Percentiles rank a stretch among this genome's conserved stretches.
Conservation (phyloP, 2,888 invertebrate species). For the Chaitophorus viminalis region DNA sequence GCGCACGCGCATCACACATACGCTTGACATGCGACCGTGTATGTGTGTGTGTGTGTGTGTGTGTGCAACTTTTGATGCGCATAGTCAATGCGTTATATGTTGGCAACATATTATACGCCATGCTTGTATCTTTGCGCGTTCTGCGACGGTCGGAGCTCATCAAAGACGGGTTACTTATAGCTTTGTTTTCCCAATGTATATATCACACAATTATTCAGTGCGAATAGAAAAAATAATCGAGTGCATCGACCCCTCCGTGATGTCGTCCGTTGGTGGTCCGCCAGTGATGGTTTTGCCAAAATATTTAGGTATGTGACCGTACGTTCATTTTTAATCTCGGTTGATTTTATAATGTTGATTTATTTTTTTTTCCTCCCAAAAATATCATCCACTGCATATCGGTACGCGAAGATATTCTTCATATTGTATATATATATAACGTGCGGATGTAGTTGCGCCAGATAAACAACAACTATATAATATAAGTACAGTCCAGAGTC, state of each 20-base stretch:
- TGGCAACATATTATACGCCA: too few species aligned
- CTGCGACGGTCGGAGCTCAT: slow-evolving; percentile 19
- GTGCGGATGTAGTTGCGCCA: too few species aligned
- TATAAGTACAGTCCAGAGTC: too few species aligned
- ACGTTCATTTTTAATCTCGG: neutral
- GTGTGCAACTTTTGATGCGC: neutral
- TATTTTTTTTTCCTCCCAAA: neutral
- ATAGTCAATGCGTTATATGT: too few species aligned
- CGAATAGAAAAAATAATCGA: slow-evolving; percentile 18
- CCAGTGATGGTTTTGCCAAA: slow-evolving; percentile 57
- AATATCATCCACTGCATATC: neutral
- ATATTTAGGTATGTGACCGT: neutral
- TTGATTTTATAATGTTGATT: neutral
- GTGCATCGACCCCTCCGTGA: slow-evolving; percentile 37
- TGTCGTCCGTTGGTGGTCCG: slow-evolving; percentile 52
- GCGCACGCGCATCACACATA: neutral
- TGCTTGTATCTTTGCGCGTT: neutral
- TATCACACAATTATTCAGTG: slow-evolving; percentile 8
- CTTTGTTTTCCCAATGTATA: slow-evolving; percentile 32
- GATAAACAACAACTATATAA: too few species aligned
- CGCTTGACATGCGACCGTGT: too few species aligned
- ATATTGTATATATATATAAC: too few species aligned
- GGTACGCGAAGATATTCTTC: too few species aligned
- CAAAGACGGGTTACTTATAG: slow-evolving; percentile 52
- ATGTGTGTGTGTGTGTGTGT: neutral